These are phyloP conservation scores for Cartodere bifasciata DNA, from an alignment of 2,888 invertebrate species.

Conservation along the genomic window DNA sequence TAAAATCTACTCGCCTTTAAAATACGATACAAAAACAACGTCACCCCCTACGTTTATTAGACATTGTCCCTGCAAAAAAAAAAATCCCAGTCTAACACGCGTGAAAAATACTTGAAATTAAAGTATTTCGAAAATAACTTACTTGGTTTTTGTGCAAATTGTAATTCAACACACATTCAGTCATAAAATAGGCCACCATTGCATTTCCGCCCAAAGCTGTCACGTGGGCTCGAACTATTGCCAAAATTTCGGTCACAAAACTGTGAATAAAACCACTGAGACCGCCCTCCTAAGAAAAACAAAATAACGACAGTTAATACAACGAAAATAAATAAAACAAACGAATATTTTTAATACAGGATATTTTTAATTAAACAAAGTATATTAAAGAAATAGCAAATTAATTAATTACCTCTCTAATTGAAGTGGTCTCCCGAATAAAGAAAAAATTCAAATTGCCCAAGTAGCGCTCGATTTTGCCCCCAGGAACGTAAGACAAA, in stretches of 20 bases:
- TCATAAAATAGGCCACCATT: constrained; percentile 86
- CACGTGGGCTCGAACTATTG: constrained; percentile 87
- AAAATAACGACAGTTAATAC: constrained; percentile 14
- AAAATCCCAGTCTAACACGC: constrained; percentile 2
- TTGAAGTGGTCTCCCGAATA: constrained; percentile 86
- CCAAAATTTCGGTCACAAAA: constrained; percentile 85
- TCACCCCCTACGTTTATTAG: constrained; percentile 92
- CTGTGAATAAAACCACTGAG: constrained; percentile 89
- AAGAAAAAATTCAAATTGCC: constrained; percentile 91
- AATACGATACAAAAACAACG: constrained; percentile 73
- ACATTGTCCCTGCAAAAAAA: constrained; percentile 75
- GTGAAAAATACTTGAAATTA: background rate
- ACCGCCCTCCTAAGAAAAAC: constrained; percentile 70
- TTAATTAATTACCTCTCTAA: constrained; percentile 51
- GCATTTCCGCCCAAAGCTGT: constrained; percentile 90
- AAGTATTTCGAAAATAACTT: no score
- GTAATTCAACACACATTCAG: constrained; percentile 79
- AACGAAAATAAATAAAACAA: constrained; percentile 7
- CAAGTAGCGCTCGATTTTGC: constrained; percentile 64
- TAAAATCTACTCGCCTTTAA: constrained; percentile 36
- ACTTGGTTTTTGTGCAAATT: constrained; percentile 97
- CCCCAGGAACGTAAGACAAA: constrained; percentile 65
- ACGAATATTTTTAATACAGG: constrained; percentile 1
- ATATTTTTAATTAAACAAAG: no score
- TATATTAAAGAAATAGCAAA: constrained; percentile 3